These are phyloP conservation scores for Cyanoderma ruficeps DNA, from an alignment of 2,113 vertebrate genomes.

Conservation along the genomic window DNA sequence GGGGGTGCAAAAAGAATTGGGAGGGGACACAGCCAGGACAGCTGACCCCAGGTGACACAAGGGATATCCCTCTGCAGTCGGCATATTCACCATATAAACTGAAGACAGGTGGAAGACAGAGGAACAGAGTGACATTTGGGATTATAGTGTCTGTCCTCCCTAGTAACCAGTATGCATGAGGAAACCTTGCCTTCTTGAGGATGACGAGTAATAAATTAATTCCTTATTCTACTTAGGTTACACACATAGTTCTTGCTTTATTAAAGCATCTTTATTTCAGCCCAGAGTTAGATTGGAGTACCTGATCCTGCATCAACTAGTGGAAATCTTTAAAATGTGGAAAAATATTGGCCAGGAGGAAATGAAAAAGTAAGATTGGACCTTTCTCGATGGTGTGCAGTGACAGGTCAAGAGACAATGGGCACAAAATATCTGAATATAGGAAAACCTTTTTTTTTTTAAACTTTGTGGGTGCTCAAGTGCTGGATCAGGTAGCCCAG, in stretches of 20 bases:
- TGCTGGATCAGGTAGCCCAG: neutral
- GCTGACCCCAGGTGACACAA: neutral
- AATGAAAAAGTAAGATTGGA: neutral
- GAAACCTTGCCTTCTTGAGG: neutral
- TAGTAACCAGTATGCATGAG: neutral
- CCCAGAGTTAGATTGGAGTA: too few relatives aligned
- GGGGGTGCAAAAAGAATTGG: neutral
- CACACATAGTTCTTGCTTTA: neutral
- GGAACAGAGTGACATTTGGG: rapidly evolving
- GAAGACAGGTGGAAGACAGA: neutral
- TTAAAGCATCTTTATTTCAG: neutral
- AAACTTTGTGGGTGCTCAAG: neutral
- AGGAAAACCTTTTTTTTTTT: neutral
- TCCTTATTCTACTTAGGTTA: neutral
- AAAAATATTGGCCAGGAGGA: neutral
- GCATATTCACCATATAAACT: neutral
- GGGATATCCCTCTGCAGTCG: neutral
- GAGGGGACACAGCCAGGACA: neutral
- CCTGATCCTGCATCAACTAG: neutral
- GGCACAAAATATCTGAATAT: neutral
- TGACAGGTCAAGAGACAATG: neutral
- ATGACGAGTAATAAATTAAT: neutral
- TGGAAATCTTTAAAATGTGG: neutral
- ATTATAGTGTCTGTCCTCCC: neutral
- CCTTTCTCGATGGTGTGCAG: rapidly evolving